Evolutionary conservation across 2,797 vertebrate species (phyloP), one percentile per base, ranked within the genome.

Genomic region (Lacerta agilis): DNA sequence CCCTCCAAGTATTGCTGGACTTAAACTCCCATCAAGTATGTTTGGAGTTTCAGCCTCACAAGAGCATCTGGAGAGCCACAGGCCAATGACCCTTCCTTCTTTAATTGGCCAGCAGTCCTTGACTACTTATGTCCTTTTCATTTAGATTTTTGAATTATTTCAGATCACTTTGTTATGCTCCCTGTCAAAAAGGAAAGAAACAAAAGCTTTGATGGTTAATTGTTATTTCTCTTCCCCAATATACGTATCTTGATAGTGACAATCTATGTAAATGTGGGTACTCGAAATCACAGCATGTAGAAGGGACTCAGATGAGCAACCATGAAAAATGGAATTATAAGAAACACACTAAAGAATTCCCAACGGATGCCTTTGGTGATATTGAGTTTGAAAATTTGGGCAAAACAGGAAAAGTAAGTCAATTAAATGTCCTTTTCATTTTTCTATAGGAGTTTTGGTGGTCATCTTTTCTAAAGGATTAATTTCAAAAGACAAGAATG

Each of bases 301-400:
- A 97, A 66, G 97, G 96, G 90, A 97, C 96, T 25, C 96, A 97
- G 89, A 41, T 94, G 55, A 97, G 97, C 85, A 92, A 94, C 13
- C 91, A 9, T 0, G 97, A 97, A 3, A 97, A 97, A 10, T 97
- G 97, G 97, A 97, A 95, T 85, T 97, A 97, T 89, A 97, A 96
- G 93, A 97, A 97, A 15, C 97, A 97, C 87, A 97, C 97, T 0
- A 97, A 95, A 89, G 97, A 97, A 38, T 87, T 97, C 43, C 97
- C 97, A 1, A 97, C 97, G 0, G 97, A 97, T 5, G 97, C 97
- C 67, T 97, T 97, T 0, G 97, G 97, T 80, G 97, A 97, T 23
- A 95, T 97, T 86, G 97, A 97, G 91, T 97, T 97, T 92, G 97
- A 97, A 92, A 94, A 95, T 8, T 18, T 97, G 93, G 97, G 96